phyloP scores from a whole-genome alignment of 2,797 vertebrate genomes.

The Lithobates pipiens region DNA sequence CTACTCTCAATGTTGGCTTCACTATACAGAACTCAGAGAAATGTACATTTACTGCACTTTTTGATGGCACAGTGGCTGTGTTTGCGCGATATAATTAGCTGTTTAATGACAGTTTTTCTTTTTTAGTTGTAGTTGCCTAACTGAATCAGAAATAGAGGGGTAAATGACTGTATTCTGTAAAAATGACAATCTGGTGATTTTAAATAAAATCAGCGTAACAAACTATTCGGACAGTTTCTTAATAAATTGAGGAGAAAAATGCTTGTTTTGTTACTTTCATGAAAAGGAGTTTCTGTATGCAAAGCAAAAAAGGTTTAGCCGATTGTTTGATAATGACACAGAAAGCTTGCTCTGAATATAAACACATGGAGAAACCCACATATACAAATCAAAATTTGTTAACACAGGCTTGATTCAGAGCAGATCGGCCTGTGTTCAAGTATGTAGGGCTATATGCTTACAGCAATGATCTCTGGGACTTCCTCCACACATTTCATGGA shows the following conservation, averaged over 20 bases:
- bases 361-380: slow-evolving; percentile 26
- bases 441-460: slow-evolving; percentile 13
- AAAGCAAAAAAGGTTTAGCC: slow-evolving; percentile 8
- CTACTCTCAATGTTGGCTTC: no score
- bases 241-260: background rate
- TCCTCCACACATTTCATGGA: slow-evolving; percentile 15
- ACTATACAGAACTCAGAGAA: no score
- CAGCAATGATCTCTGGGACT: background rate
- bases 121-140: no score
- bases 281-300: background rate
- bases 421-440: slow-evolving; percentile 8
- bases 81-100: no score
- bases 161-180: no score
- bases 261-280: background rate
- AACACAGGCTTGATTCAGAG: slow-evolving; percentile 40
- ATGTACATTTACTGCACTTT: no score
- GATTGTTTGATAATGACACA: slow-evolving; percentile 28
- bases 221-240: no score
- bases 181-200: background rate
- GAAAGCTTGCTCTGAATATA: slow-evolving; percentile 34
- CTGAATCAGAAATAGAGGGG: no score
- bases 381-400: slow-evolving; percentile 41
- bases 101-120: no score
- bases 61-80: no score
- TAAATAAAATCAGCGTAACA: background rate